A percentile compares a stretch with the other conserved stretches of the same genome.
Evolutionary conservation across 1,140 invertebrate species (phyloP).

Genomic region (Oppia nitens): DNA sequence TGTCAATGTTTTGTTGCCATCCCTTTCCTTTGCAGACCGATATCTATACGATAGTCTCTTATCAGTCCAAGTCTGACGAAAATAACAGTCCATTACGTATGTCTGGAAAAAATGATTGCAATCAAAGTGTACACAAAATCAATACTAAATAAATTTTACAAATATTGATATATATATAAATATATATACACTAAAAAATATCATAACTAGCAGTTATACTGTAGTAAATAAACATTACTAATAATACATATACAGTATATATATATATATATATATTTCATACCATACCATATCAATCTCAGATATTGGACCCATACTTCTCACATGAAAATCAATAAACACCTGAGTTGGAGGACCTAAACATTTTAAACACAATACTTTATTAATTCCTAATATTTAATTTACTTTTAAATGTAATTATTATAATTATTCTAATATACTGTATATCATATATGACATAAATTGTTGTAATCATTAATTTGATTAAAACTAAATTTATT

Average conservation of each 20-base stretch:
- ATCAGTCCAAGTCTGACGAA: conserved; percentile 72
- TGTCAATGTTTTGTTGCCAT: neutral
- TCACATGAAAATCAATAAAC: conserved; percentile 71
- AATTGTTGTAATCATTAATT: too few species aligned
- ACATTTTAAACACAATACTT: neutral
- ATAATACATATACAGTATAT: too few species aligned
- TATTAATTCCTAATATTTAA: neutral
- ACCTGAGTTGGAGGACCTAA: conserved; percentile 64
- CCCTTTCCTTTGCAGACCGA: neutral
- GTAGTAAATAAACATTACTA: too few species aligned
- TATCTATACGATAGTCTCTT: conserved; percentile 52
- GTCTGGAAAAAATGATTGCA: conserved; percentile 42
- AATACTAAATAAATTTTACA: neutral
- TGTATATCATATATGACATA: too few species aligned
- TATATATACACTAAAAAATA: too few species aligned
- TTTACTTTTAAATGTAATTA: neutral
- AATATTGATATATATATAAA: too few species aligned
- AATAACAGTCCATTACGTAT: conserved; percentile 94
- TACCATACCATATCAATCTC: conserved; percentile 74
- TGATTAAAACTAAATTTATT: too few species aligned
- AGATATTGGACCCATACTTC: conserved; percentile 85
- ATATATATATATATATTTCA: too few species aligned
- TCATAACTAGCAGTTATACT: too few species aligned
- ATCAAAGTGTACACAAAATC: neutral
- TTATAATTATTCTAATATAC: too few species aligned